These are phyloP conservation scores for Eupithecia subfuscata DNA, from an alignment of 2,888 invertebrate genomes.

Conservation along the genomic window DNA sequence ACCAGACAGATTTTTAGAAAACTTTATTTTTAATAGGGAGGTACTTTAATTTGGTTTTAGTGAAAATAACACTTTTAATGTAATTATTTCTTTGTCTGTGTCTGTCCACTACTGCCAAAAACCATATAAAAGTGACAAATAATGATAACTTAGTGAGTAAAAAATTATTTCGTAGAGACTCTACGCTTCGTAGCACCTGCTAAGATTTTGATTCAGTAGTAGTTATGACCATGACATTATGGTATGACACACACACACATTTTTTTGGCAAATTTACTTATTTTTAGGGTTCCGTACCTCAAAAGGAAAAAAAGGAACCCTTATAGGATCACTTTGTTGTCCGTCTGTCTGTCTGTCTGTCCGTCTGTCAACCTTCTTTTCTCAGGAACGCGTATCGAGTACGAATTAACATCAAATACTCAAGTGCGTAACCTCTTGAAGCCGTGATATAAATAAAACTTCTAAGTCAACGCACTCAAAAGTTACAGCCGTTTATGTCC, in stretches of 20 bases:
- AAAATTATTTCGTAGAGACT: neutral
- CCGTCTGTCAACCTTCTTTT: too few relatives aligned
- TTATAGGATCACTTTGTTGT: too few relatives aligned
- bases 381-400: too few relatives aligned
- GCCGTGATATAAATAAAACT: too few relatives aligned
- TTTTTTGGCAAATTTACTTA: neutral
- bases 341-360: too few relatives aligned
- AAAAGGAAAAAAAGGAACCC: too few relatives aligned
- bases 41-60: neutral
- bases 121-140: neutral
- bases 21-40: neutral
- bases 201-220: neutral
- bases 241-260: neutral
- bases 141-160: neutral
- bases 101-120: neutral
- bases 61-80: neutral
- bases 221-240: neutral
- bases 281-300: too few relatives aligned
- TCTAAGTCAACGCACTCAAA: too few relatives aligned
- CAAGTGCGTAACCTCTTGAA: too few relatives aligned
- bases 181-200: neutral
- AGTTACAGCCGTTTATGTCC: too few relatives aligned
- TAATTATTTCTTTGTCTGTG: neutral
- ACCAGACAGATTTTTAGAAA: neutral
- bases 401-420: too few relatives aligned